Evolutionary conservation across 2,888 invertebrate genomes (phyloP), one percentile per base, ranked within the genome.

Genomic region (Lissonota sp.): DNA sequence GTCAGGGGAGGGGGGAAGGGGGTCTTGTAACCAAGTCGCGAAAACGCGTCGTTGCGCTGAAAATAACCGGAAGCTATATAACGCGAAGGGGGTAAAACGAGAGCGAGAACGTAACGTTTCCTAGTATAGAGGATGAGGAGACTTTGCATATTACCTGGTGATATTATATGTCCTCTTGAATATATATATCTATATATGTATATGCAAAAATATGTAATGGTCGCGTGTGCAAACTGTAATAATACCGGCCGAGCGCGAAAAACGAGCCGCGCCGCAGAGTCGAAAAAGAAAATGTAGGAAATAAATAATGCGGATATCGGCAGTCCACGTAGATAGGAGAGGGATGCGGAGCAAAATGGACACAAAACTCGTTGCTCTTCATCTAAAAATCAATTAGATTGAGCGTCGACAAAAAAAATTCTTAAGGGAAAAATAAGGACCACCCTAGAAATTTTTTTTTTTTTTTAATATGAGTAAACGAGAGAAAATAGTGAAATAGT

Each of bases 21-120:
- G 26, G 53, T 55, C 55, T 60, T 60, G 70, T 40, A 40, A 60
- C 16, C 42, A 10, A 26, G 10, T 42, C 63, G 57, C 14, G n/a
- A 5, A 3, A 51, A 26, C 63, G 42, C 58, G 40, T 37, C 39
- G 72, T 53, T 63, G 77, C 26, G 26, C 77, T 80, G 42, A 77
- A 80, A 80, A 77, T 80, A 80, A 77, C 80, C 80, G 80, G 80
- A 80, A 80, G 73, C 77, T 73, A 72, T 73, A 77, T 69, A 73
- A 76, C 80, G 40, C 1, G 62, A 39, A 6, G 6, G 53, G 14
- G 53, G 63, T 67, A 76, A 57, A 67, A 63, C 72, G 39, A 5
- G 60, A 37, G 58, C 12, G 71, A 66, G 64, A 72, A 37, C 57
- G 44, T 69, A 77, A 63, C 73, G 77, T 58, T 77, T 77, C 80